phyloP scores from a whole-genome alignment of 2,113 vertebrate genomes.

The Scomber colias region DNA sequence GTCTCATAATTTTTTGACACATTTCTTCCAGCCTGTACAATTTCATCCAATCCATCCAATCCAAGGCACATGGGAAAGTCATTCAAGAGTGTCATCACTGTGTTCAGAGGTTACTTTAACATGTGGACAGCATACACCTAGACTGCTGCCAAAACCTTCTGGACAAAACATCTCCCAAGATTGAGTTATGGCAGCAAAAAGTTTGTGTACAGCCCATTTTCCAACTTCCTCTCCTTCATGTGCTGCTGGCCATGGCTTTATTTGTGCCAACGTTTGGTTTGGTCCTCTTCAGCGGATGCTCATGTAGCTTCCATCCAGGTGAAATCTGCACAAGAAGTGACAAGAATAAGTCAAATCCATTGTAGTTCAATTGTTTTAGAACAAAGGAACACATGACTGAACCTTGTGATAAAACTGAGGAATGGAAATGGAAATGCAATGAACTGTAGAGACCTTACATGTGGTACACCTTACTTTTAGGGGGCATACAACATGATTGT shows the following conservation, averaged over 20 bases:
- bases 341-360: conserved; percentile 15
- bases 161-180: conserved; percentile 31
- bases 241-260: conserved; percentile 88
- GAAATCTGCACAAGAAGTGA: conserved; percentile 78
- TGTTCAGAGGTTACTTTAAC: conserved; percentile 64
- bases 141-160: conserved; percentile 31
- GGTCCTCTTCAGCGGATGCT: conserved; percentile 80
- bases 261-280: conserved; percentile 88
- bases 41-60: conserved; percentile 53
- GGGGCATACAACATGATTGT: not conserved
- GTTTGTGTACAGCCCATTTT: conserved; percentile 74
- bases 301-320: conserved; percentile 81
- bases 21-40: conserved; percentile 77
- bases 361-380: not conserved
- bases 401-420: conserved; percentile 9
- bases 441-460: conserved; percentile 1
- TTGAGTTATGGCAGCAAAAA: conserved; percentile 14
- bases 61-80: conserved; percentile 91
- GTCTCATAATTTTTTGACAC: conserved; percentile 59
- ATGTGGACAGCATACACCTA: conserved; percentile 49
- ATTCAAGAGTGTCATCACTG: conserved; percentile 76
- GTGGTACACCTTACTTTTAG: not conserved
- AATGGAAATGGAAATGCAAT: conserved; percentile 50
- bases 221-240: conserved; percentile 65
- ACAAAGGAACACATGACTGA: not conserved